phyloP scores from a whole-genome alignment of 1,140 invertebrate species.

The Drosophila bocki region DNA sequence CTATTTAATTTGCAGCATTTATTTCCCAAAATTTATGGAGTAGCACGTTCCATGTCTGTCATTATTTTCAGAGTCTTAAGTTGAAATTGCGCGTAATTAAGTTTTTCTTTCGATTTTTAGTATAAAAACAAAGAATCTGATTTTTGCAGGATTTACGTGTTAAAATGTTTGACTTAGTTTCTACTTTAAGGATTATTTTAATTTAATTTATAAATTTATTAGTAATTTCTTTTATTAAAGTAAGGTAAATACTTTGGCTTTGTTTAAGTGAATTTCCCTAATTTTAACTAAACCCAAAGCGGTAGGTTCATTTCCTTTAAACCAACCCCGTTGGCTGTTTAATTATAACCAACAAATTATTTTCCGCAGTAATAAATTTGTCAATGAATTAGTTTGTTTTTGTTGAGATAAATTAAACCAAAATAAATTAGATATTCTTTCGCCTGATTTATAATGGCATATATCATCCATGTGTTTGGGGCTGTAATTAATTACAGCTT shows the following conservation, averaged over 20 bases:
- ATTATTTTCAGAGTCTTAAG: slow-evolving; percentile 8
- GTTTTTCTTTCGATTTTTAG: not conserved
- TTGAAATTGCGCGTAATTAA: not conserved
- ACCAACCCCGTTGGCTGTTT: not conserved
- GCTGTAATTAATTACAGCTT: slow-evolving; percentile 30
- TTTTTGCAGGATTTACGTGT: not conserved
- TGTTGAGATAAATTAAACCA: slow-evolving; percentile 37
- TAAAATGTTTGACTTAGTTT: not conserved
- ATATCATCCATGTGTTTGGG: slow-evolving; percentile 14
- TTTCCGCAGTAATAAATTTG: slow-evolving; percentile 35
- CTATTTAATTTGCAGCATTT: slow-evolving; percentile 34
- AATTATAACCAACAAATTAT: slow-evolving; percentile 22
- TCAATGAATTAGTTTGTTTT: slow-evolving; percentile 31
- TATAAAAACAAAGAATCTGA: not conserved
- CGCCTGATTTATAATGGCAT: slow-evolving; percentile 21
- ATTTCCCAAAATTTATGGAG: slow-evolving; percentile 24
- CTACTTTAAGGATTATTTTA: not conserved
- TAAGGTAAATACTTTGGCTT: not conserved
- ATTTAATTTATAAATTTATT: not conserved
- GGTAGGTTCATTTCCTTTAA: not conserved
- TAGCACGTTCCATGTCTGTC: slow-evolving; percentile 8
- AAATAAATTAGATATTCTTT: slow-evolving; percentile 26
- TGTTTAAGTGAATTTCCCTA: not conserved
- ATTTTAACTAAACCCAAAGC: not conserved
- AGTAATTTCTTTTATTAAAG: too few species aligned